These are phyloP conservation scores for Sinhomidia bicolor DNA, from an alignment of 2,888 invertebrate species.

Conservation along the genomic window DNA sequence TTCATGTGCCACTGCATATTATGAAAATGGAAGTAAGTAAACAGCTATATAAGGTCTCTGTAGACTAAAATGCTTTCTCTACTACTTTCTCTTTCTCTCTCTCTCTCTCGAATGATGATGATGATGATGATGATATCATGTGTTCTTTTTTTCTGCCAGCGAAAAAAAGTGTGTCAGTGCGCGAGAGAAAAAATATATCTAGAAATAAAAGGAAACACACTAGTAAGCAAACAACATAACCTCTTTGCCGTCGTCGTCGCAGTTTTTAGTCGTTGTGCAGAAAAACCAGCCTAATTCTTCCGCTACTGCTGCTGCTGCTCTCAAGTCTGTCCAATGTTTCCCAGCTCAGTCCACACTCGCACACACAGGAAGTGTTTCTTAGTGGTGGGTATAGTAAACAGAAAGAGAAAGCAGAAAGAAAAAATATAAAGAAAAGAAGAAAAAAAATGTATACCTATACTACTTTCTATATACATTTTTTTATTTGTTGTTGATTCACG, in stretches of 20 bases:
- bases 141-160: not conserved
- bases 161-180: constrained; percentile 1
- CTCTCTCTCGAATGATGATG: too few relatives aligned
- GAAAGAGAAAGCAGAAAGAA: not conserved
- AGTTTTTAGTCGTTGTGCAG: constrained; percentile 32
- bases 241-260: too few relatives aligned
- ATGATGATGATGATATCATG: not conserved
- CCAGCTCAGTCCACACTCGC: too few relatives aligned
- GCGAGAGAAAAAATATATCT: too few relatives aligned
- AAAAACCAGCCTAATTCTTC: constrained; percentile 50
- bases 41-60: not conserved
- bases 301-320: too few relatives aligned
- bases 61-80: not conserved
- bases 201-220: too few relatives aligned
- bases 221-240: too few relatives aligned
- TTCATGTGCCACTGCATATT: not conserved
- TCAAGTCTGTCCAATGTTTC: too few relatives aligned
- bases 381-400: too few relatives aligned
- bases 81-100: not conserved
- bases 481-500: not conserved
- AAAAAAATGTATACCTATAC: not conserved
- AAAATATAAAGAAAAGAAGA: not conserved
- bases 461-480: constrained; percentile 36
- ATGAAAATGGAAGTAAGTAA: not conserved
- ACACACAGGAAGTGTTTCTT: too few relatives aligned